Evolutionary conservation across 2,113 vertebrate genomes (phyloP).

Genomic region (Malurus alboscapulatus): DNA sequence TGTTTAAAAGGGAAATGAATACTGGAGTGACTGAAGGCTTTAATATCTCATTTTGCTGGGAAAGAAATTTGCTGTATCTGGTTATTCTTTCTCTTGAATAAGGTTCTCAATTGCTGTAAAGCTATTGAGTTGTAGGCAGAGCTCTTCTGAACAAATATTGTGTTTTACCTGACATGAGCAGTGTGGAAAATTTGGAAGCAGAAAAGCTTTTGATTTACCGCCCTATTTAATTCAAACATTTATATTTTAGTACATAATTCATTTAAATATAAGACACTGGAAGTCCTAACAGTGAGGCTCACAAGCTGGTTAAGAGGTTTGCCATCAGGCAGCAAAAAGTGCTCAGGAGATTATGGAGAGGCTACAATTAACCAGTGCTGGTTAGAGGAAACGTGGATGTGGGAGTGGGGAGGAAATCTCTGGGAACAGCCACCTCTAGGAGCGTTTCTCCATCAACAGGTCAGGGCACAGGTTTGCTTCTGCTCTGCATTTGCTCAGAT

Average conservation of each 20-base stretch:
- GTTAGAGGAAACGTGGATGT: background rate
- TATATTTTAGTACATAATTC: background rate
- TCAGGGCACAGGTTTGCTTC: background rate
- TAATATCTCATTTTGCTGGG: background rate
- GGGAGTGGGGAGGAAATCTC: background rate
- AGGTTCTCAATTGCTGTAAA: background rate
- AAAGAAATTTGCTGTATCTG: background rate
- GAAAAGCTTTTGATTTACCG: background rate
- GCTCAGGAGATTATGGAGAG: background rate
- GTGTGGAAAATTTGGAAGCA: background rate
- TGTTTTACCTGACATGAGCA: background rate
- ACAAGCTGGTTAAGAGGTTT: background rate
- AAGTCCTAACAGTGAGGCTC: background rate
- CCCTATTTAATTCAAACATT: background rate
- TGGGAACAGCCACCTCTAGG: fast-evolving
- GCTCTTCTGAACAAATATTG: background rate
- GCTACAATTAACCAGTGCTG: background rate
- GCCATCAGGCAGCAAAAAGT: background rate
- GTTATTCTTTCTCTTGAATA: background rate
- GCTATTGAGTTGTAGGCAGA: background rate
- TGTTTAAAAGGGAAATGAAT: background rate
- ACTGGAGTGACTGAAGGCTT: background rate
- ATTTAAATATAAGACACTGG: background rate
- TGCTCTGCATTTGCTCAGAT: background rate
- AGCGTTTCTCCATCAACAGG: background rate